Evolutionary conservation across 2,888 invertebrate species (phyloP), one percentile per base, ranked within the genome.

Genomic region (Drosophila testacea): DNA sequence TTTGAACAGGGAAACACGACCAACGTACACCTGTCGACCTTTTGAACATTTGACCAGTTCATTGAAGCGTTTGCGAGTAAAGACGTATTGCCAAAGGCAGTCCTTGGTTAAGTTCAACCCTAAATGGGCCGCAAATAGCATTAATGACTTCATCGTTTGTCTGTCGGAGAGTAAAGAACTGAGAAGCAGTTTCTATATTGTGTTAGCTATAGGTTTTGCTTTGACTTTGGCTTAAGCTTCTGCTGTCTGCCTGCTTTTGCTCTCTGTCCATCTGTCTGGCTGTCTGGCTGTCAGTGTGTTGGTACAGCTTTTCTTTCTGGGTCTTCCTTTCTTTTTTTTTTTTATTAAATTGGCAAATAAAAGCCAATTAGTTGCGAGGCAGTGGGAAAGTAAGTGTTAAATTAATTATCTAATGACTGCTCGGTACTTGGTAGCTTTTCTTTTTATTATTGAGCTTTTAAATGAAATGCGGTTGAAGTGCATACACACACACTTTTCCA

Each of bases 351-450:
- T 86, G 89, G 75, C 69, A 81, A 82, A 75, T 79, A 76, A 79
- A 70, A 88, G 83, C 79, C 88, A 83, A 88, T 83, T 83, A 88
- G 83, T 72, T 77, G 79, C 51, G 27, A 41, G 41, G 42, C 57
- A 52, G 48, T 51, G 63, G 66, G 51, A 38, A 60, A 44, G 48
- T 44, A 83, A 88, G 89, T 86, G 89, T 87, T 83, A 89, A 83
- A 78, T 89, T 83, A 83, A 83, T 83, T 83, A 83, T 70, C 87
- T 83, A 88, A 83, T 83, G 83, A 84, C 78, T 68, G 73, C 73
- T 62, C 32, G 67, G 56, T 76, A 69, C 57, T 34, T 52, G 44
- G 6, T 6, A 6, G 13, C 44, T 28, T 28, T 36, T 44, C 34
- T 27, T 4, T 54, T 16, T 46, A 50, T 66, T 64, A 77, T 77